A percentile compares a stretch with the other conserved stretches of the same genome.
These are phyloP conservation scores for Anableps anableps DNA, from an alignment of 2,797 vertebrate genomes.

Conservation along the genomic window DNA sequence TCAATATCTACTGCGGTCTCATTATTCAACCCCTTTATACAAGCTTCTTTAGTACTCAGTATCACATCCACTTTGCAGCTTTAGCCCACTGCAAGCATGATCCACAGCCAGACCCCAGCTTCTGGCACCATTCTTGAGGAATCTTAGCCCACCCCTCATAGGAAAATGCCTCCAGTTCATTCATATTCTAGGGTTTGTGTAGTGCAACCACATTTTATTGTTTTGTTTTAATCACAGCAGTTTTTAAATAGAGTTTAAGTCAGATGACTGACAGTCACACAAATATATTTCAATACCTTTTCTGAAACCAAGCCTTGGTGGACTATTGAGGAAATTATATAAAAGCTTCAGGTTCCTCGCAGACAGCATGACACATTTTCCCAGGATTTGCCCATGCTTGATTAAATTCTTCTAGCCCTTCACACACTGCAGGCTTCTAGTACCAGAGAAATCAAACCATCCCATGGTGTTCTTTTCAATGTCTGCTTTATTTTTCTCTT, in stretches of 20 bases:
- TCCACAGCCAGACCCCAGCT: not conserved
- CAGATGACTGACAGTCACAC: not conserved
- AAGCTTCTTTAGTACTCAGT: not conserved
- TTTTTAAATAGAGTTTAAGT: not conserved
- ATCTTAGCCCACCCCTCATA: not conserved
- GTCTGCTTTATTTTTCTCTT: not conserved
- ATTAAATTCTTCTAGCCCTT: not conserved
- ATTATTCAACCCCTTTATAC: not conserved
- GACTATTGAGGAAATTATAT: not conserved
- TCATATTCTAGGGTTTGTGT: not conserved
- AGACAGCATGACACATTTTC: not conserved
- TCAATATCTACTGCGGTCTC: not conserved
- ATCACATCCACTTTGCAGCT: not conserved
- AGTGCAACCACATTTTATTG: too few relatives aligned
- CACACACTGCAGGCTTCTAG: not conserved
- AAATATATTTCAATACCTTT: not conserved
- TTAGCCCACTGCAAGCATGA: not conserved
- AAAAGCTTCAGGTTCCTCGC: not conserved
- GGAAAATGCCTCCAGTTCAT: not conserved
- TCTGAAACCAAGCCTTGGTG: not conserved
- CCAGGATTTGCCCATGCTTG: not conserved
- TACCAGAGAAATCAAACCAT: not conserved
- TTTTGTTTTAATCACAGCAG: not conserved
- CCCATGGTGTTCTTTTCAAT: not conserved
- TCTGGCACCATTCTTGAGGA: not conserved